Evolutionary conservation across 2,797 vertebrate genomes (phyloP).

Genomic region (Okamejei kenojei): DNA sequence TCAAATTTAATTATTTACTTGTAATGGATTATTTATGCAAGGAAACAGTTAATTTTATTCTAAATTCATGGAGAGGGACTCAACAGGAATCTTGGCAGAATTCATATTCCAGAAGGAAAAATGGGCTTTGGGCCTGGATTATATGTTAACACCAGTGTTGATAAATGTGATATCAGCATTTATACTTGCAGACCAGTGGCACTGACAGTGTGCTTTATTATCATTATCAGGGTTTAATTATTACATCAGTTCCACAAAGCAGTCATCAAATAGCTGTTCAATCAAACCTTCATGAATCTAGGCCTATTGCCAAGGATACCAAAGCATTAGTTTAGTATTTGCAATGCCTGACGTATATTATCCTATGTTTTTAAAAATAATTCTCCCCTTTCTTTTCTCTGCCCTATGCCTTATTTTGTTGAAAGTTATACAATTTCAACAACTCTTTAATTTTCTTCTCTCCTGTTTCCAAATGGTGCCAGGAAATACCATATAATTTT

Average conservation of each 20-base stretch:
- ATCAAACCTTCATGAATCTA: not conserved
- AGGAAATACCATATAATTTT: not conserved
- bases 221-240: conserved; percentile 26
- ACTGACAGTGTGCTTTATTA: conserved; percentile 21
- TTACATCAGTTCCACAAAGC: conserved; percentile 7
- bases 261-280: not conserved
- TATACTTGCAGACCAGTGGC: conserved; percentile 7
- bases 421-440: not conserved
- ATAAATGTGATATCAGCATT: conserved; percentile 27
- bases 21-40: not conserved
- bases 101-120: not conserved
- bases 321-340: not conserved
- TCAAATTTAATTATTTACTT: not conserved
- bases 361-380: not conserved
- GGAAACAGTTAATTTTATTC: conserved; percentile 5
- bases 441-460: not conserved
- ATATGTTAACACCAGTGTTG: not conserved
- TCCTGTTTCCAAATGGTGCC: not conserved
- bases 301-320: not conserved
- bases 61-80: not conserved
- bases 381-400: too few species aligned
- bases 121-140: conserved; percentile 2
- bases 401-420: not conserved
- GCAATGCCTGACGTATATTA: too few species aligned
- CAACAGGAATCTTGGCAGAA: conserved; percentile 18